Evolutionary conservation across 2,113 vertebrate species (phyloP).

Genomic region (Spilogale gracilis): DNA sequence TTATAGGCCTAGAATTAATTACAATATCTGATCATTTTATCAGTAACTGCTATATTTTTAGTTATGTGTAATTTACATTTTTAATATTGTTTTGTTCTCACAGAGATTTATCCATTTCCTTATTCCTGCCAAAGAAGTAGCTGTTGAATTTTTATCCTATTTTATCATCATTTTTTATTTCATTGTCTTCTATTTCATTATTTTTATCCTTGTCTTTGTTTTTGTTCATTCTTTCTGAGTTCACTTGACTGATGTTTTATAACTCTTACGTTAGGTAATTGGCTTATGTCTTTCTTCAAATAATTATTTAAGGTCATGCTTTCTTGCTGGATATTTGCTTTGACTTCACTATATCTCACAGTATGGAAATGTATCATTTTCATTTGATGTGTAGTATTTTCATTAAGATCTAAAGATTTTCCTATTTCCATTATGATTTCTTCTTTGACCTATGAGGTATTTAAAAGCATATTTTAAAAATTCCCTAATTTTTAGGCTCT

Average conservation of each 20-base stretch:
- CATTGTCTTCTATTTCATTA: not conserved
- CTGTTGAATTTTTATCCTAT: not conserved
- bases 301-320: not conserved
- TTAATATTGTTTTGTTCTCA: not conserved
- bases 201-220: not conserved
- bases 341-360: not conserved
- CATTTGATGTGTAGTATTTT: not conserved
- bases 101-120: not conserved
- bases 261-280: not conserved
- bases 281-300: not conserved
- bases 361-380: conserved; percentile 29
- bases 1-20: not conserved
- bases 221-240: not conserved
- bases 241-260: not conserved
- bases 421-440: not conserved
- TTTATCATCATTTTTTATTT: not conserved
- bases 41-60: not conserved
- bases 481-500: not conserved
- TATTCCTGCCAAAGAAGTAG: not conserved
- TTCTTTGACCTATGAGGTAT: not conserved
- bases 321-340: not conserved
- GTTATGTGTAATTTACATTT: not conserved
- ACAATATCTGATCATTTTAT: conserved; percentile 2
- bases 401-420: conserved; percentile 16
- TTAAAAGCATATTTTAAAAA: conserved; percentile 12